Evolutionary conservation across 1,140 invertebrate genomes (phyloP).

Genomic region (Temnothorax nylanderi): DNA sequence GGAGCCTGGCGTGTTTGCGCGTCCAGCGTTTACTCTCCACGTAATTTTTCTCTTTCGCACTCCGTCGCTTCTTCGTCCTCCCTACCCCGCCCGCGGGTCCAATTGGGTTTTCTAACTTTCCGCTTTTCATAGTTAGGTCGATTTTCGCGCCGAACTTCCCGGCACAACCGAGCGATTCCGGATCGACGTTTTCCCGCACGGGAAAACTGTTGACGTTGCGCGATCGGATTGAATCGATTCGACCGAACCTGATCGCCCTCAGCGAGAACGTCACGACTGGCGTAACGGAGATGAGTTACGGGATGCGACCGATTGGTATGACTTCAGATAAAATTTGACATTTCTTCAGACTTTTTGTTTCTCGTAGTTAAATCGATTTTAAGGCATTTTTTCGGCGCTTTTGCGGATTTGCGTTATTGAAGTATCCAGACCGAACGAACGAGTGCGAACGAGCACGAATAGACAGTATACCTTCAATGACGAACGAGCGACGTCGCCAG

Average conservation of each 20-base stretch:
- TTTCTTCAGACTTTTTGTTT: neutral
- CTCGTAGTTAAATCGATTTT: no score
- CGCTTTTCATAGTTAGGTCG: conserved; percentile 24
- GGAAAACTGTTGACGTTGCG: neutral
- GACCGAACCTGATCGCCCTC: neutral
- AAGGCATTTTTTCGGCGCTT: neutral
- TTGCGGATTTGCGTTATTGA: neutral
- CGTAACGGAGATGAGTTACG: neutral
- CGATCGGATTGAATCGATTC: conserved; percentile 5
- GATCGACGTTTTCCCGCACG: neutral
- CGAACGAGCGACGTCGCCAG: neutral
- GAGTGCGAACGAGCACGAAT: neutral
- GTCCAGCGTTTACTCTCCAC: conserved; percentile 50
- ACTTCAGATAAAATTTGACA: neutral
- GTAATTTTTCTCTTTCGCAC: conserved; percentile 24
- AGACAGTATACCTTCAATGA: neutral
- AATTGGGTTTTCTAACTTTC: conserved; percentile 19
- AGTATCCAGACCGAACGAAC: neutral
- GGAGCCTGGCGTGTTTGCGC: conserved; percentile 38
- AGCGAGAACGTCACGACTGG: neutral
- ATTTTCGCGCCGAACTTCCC: conserved; percentile 41
- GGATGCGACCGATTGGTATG: neutral
- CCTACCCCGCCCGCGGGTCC: neutral
- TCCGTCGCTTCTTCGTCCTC: conserved; percentile 13
- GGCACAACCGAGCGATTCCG: neutral